Conservation (phyloP, 2,113 vertebrate species). For the Ciconia stormi region DNA sequence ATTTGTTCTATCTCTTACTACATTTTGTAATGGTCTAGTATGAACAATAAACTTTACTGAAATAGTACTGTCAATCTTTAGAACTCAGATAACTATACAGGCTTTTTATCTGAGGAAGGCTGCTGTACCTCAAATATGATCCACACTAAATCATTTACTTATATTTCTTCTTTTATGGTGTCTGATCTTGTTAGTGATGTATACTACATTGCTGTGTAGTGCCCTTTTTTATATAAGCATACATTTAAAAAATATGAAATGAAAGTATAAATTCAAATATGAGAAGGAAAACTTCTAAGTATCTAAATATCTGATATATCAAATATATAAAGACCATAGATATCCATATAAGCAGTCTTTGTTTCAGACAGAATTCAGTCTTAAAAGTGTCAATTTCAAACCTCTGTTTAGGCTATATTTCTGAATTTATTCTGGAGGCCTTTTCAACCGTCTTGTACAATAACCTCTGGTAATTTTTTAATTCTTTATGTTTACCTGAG, state of each 20-base stretch:
- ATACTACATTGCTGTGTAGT: background rate
- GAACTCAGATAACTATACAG: constrained; percentile 25
- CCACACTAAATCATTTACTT: background rate
- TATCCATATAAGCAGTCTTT: background rate
- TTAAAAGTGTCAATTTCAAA: background rate
- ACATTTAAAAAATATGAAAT: background rate
- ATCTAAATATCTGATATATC: background rate
- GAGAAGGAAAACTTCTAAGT: background rate
- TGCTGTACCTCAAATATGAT: constrained; percentile 43
- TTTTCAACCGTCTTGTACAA: constrained; percentile 23
- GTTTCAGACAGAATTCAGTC: background rate
- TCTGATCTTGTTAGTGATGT: background rate
- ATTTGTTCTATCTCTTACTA: constrained; percentile 74
- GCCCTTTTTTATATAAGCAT: background rate
- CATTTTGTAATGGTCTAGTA: constrained; percentile 65
- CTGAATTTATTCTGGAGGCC: background rate
- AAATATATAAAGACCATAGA: background rate
- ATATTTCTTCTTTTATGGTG: background rate
- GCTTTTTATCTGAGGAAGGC: constrained; percentile 43
- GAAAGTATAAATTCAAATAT: background rate
- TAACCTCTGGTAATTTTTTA: background rate
- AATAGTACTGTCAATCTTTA: constrained; percentile 73
- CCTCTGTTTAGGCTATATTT: background rate
- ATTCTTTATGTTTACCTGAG: constrained; percentile 21
- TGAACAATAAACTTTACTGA: constrained; percentile 73